phyloP scores from a whole-genome alignment of 2,113 vertebrate species.

The Eolophus roseicapilla region DNA sequence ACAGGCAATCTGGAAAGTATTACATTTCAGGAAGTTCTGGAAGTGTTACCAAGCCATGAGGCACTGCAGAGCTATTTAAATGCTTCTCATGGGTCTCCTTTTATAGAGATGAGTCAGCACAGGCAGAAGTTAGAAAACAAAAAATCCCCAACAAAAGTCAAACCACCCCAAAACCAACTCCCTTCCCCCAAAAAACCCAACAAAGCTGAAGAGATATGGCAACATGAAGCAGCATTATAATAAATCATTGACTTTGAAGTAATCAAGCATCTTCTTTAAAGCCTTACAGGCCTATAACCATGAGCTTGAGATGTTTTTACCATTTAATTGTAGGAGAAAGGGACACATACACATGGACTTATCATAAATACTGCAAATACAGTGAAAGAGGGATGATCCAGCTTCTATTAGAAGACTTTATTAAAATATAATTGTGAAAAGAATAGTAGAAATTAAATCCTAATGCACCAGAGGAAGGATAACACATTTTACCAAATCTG shows the following conservation, averaged over 20 bases:
- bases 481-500: not conserved
- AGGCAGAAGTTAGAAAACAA: not conserved
- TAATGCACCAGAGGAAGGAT: not conserved
- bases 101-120: not conserved
- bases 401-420: not conserved
- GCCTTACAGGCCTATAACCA: not conserved
- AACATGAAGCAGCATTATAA: not conserved
- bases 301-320: not conserved
- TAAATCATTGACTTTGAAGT: not conserved
- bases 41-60: not conserved
- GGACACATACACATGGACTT: not conserved
- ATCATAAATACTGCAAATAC: not conserved
- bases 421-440: not conserved
- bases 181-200: not conserved
- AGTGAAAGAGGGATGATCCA: not conserved
- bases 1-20: conserved; percentile 4
- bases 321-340: not conserved
- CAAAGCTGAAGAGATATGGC: not conserved
- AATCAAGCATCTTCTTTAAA: not conserved
- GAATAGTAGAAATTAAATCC: not conserved
- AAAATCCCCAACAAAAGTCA: not conserved
- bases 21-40: not conserved
- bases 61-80: not conserved
- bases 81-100: not conserved
- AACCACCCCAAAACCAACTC: not conserved